phyloP scores from a whole-genome alignment of 2,888 invertebrate genomes.

The Flexamia atlantica region DNA sequence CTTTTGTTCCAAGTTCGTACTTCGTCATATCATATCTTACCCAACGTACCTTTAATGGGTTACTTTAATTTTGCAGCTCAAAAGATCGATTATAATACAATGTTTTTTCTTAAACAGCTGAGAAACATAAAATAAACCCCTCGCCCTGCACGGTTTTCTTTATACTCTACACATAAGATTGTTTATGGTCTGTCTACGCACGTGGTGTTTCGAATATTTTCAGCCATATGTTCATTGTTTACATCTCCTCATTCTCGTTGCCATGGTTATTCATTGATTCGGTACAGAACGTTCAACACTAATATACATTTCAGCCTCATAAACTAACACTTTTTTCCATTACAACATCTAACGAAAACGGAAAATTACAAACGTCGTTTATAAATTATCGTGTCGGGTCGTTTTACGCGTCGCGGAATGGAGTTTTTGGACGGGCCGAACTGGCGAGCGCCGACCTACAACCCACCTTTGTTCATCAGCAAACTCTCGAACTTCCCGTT shows the following conservation, averaged over 20 bases:
- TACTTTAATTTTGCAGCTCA: no score
- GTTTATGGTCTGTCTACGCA: no score
- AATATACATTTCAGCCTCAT: constrained; percentile 25
- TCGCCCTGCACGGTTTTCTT: no score
- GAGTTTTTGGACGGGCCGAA: constrained; percentile 3
- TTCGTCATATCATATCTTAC: no score
- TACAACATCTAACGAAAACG: not conserved
- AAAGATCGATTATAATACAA: no score
- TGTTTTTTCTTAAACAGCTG: no score
- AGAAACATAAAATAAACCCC: no score
- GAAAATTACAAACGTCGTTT: constrained; percentile 10
- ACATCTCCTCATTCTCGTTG: not conserved
- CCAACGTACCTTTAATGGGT: no score
- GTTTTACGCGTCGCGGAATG: not conserved
- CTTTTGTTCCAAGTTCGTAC: no score
- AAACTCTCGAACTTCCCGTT: not conserved
- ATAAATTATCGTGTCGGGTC: not conserved
- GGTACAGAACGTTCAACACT: constrained; percentile 27
- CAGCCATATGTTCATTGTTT: no score
- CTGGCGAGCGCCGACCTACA: constrained; percentile 4
- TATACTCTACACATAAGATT: no score
- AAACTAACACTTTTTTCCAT: constrained; percentile 32
- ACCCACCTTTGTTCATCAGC: constrained; percentile 1
- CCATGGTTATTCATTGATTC: constrained; percentile 36
- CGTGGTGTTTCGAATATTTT: no score